A percentile compares a stretch with the other conserved stretches of the same genome.
Conservation (phyloP, 1,140 invertebrate genomes). For the Heliconius hewitsoni region DNA sequence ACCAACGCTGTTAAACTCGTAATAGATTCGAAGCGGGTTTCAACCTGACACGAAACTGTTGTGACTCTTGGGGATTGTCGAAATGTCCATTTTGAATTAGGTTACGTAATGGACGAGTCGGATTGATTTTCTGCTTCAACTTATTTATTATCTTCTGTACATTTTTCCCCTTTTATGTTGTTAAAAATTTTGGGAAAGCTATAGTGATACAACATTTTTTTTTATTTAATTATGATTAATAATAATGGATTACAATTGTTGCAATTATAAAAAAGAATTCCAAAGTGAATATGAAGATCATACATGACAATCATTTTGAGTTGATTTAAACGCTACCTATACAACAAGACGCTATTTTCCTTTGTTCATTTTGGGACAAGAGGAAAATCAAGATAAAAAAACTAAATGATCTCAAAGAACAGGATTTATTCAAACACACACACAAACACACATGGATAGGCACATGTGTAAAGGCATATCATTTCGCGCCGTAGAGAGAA, state of each 20-base stretch:
- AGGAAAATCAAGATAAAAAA: background rate
- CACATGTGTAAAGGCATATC: slow-evolving; percentile 26
- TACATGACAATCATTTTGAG: no score
- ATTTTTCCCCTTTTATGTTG: background rate
- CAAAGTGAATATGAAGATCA: no score
- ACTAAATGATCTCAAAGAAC: background rate
- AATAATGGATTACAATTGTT: no score
- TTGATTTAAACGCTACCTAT: background rate
- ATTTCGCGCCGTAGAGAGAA: slow-evolving; percentile 16
- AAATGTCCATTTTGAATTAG: slow-evolving; percentile 45
- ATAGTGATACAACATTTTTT: no score
- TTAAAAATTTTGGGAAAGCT: no score
- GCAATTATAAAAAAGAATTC: no score
- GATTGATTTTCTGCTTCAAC: slow-evolving; percentile 36
- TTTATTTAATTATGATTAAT: no score
- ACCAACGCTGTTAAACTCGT: slow-evolving; percentile 44
- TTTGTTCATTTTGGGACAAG: background rate
- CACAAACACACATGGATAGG: background rate
- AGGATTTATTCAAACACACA: slow-evolving; percentile 13
- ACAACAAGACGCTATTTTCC: background rate
- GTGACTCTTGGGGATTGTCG: slow-evolving; percentile 39
- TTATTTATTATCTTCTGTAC: slow-evolving; percentile 16
- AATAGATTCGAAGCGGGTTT: slow-evolving; percentile 46
- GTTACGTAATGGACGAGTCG: slow-evolving; percentile 33
- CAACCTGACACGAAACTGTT: slow-evolving; percentile 38